Conservation (phyloP, 37 sponge, comb jelly and placozoan genomes). For the Haliclona indistincta region DNA sequence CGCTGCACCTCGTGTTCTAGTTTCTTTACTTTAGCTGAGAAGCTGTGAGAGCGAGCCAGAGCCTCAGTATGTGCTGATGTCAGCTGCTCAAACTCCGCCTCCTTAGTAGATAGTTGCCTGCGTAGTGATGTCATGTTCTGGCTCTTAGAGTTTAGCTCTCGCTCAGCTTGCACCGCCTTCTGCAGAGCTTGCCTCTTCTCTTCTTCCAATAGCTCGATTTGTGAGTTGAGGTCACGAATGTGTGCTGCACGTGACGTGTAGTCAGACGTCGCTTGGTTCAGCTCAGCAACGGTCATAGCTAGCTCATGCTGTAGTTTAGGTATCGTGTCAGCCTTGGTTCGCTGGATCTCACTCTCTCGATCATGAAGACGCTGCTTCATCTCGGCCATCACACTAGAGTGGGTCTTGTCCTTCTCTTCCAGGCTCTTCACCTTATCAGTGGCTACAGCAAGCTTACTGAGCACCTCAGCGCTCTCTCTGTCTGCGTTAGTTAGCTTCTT, state of each 20-base stretch:
- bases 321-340: neutral
- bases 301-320: constrained; percentile 13
- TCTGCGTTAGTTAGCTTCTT: constrained; percentile 3
- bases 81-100: neutral
- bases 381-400: no score
- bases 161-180: neutral
- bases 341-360: neutral
- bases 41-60: neutral
- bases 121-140: neutral
- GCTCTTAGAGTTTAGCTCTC: neutral
- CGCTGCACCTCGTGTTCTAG: neutral
- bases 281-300: neutral
- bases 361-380: constrained; percentile 6
- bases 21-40: neutral
- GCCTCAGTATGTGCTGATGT: neutral
- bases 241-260: neutral
- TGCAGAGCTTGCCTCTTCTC: neutral
- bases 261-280: neutral
- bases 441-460: neutral
- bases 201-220: neutral
- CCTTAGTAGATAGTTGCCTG: neutral
- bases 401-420: neutral
- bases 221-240: neutral
- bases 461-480: constrained; percentile 1
- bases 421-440: neutral